Base-by-base conservation (phyloP, 2,888 invertebrate species). In the Caenorhabditis virilis region DNA sequence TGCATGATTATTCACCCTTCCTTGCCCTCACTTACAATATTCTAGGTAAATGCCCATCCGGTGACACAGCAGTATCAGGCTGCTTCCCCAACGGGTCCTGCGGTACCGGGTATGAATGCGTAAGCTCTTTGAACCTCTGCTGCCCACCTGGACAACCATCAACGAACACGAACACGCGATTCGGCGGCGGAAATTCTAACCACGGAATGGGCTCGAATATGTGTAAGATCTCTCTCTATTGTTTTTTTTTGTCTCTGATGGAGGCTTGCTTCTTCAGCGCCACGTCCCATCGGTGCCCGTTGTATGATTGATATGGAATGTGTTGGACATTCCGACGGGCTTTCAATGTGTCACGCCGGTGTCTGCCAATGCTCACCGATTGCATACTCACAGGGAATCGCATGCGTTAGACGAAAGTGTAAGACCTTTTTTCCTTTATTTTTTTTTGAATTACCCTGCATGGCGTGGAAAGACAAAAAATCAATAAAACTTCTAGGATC, bases 281-380 rank as follows among this genome's bases (percentile, higher is more conserved):
- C 67, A 42, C 63, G 62, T 38, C 70, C 74, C 26, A 76, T 76
- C 50, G 78, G 78, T 38, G 71, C 71, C 26, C 70, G 70, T 25
- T 78, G 78, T 54, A 55, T 62, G 41, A 49, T 61, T 22, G 66
- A 70, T 56, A 57, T 60, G 25, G 73, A 78, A 52, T 78, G 78
- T 53, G 70, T 68, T 48, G 78, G 78, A 18, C 63, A 65, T 51
- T 45, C 51, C 23, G 69, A 69, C 22, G 78, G 78, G 9, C 66
- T 78, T 22, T 69, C 78, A 38, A 64, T 70, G 56, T 78, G 78
- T 52, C 69, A 73, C 45, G 71, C 66, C 33, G 65, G 69, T 38
- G 72, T 70, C 20, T 78, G 78, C 55, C 66, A 71, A 41, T 78
- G 78, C 52, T 64, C 71, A 18, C 74, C 78, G 23, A 70, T 71